phyloP scores from a whole-genome alignment of 2,888 invertebrate species.

The Fabriciana adippe region DNA sequence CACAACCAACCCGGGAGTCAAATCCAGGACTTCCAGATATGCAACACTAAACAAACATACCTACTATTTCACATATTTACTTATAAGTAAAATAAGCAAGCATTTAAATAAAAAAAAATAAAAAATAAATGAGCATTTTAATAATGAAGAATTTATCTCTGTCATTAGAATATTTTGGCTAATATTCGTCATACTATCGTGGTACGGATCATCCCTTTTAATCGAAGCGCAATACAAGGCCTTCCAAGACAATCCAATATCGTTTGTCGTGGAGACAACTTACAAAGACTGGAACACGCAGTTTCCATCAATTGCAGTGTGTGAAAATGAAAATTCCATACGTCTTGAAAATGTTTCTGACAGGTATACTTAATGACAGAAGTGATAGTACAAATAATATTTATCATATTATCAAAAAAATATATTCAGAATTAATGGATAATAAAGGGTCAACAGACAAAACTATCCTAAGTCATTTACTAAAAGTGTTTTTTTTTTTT shows the following conservation, averaged over 20 bases:
- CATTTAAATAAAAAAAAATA: too few species aligned
- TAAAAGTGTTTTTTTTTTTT: too few species aligned
- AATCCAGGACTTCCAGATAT: too few species aligned
- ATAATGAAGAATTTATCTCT: not conserved
- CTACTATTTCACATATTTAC: too few species aligned
- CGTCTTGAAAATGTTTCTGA: constrained; percentile 85
- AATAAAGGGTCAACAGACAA: too few species aligned
- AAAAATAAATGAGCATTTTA: too few species aligned
- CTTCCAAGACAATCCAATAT: constrained; percentile 87
- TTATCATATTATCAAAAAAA: not conserved
- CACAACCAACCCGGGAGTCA: too few species aligned
- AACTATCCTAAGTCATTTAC: too few species aligned
- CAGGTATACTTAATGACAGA: constrained; percentile 61
- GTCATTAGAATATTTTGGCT: constrained; percentile 84
- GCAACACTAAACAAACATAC: too few species aligned
- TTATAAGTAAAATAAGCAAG: too few species aligned
- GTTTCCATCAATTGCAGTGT: constrained; percentile 88
- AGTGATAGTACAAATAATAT: constrained; percentile 49
- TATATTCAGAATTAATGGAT: too few species aligned
- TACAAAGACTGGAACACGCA: constrained; percentile 89
- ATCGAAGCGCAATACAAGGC: constrained; percentile 83
- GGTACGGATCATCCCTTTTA: constrained; percentile 82
- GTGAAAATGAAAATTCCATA: constrained; percentile 86
- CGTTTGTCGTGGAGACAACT: constrained; percentile 89
- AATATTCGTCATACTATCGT: constrained; percentile 82